A percentile compares a stretch with the other conserved stretches of the same genome.
These are phyloP conservation scores for Cheilosia vernalis DNA, from an alignment of 2,888 invertebrate genomes.

Conservation along the genomic window DNA sequence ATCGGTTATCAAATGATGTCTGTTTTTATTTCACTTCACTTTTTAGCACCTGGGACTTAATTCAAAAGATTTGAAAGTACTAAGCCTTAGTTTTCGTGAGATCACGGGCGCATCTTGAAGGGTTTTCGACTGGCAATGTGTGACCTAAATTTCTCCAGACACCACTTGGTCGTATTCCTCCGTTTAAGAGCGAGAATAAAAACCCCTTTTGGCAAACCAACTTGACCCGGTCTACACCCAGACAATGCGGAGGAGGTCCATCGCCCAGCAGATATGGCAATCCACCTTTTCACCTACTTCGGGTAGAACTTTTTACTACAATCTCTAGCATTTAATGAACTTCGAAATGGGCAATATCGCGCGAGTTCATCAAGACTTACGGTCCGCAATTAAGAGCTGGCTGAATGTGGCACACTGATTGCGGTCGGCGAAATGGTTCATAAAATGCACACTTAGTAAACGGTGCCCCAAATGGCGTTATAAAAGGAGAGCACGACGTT, in stretches of 20 bases:
- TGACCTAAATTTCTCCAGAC: too few relatives aligned
- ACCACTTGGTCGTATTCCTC: neutral
- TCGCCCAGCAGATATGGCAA: neutral
- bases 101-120: neutral
- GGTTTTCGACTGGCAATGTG: too few relatives aligned
- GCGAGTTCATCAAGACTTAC: slow-evolving; percentile 53
- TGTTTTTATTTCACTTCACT: neutral
- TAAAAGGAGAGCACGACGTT: slow-evolving; percentile 24
- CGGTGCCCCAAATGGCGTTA: slow-evolving; percentile 41
- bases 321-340: slow-evolving; percentile 33
- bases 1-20: slow-evolving; percentile 54
- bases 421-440: slow-evolving; percentile 61
- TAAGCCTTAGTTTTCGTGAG: neutral
- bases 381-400: slow-evolving; percentile 67
- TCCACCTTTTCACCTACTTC: neutral
- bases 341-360: slow-evolving; percentile 59
- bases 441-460: slow-evolving; percentile 66
- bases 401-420: slow-evolving; percentile 62
- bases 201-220: neutral
- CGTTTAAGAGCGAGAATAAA: neutral
- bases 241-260: slow-evolving; percentile 5
- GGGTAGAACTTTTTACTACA: slow-evolving; percentile 7
- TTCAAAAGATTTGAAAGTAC: too few relatives aligned
- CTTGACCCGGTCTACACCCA: slow-evolving; percentile 12
- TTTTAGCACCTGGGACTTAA: too few relatives aligned